Base-by-base conservation (phyloP, 2,888 invertebrate genomes). In the Chloroclystis v-ata region DNA sequence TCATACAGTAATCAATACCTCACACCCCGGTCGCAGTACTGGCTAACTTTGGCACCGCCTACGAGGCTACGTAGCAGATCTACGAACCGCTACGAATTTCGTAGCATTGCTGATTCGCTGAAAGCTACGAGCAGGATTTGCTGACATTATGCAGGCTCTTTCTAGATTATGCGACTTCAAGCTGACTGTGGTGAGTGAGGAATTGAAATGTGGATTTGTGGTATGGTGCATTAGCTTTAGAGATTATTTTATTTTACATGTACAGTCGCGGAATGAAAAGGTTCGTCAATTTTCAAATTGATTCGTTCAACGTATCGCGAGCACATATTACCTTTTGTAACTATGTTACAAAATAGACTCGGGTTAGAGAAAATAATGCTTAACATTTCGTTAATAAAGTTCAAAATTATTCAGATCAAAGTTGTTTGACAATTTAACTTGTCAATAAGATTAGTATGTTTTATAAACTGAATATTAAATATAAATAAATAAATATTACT, bases 11-110 rank as follows among this genome's bases (percentile, higher is more conserved):
- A 78, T 79, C 79, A 67, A 80, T 81, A 72, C 67, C 69, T 66
- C 72, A 67, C 70, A 67, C 75, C 67, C 72, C 67, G 58, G 47
- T n/a, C n/a, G n/a, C 61, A 74, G 66, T 69, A 73, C 65, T 60
- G 67, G 73, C 72, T 74, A 77, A 66, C 69, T 74, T 71, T 74
- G 67, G 70, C 69, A 67, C 68, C 75, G 70, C 70, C 75, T 78
- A 75, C 71, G 67, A 75, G 70, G 69, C 75, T 78, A 75, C 71
- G 65, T 70, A 67, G 69, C 60, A 44, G 43, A 61, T 45, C 59
- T 57, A 60, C 63, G 56, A 56, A 50, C 43, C 54, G 51, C 58
- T 56, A 59, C 62, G 43, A 37, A 56, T 58, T 53, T 54, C 52
- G 55, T 50, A 28, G 38, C 37, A 30, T 10, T 46, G 49, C 37